phyloP scores from a whole-genome alignment of 1,140 invertebrate genomes.

The Artemia franciscana region DNA sequence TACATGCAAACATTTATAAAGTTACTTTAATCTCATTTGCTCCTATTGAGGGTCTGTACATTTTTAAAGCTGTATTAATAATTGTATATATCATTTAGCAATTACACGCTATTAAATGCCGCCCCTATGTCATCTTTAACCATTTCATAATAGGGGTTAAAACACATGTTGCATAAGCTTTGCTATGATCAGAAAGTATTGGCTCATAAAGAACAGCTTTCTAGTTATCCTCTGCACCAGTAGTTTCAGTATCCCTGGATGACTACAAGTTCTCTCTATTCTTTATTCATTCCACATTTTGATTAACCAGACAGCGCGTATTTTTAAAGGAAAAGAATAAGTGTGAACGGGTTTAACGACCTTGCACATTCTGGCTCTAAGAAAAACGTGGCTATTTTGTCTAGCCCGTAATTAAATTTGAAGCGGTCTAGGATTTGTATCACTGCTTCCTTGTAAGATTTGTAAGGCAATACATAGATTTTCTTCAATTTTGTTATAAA shows the following conservation, averaged over 20 bases:
- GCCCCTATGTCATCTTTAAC: too few relatives aligned
- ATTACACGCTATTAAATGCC: too few relatives aligned
- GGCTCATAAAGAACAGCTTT: background rate
- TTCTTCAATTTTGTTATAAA: background rate
- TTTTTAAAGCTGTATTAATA: too few relatives aligned
- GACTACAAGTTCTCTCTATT: background rate
- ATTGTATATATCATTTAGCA: too few relatives aligned
- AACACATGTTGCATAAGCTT: background rate
- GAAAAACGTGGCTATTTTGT: background rate
- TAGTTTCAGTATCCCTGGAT: background rate
- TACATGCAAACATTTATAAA: too few relatives aligned
- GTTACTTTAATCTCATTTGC: too few relatives aligned
- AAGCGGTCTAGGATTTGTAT: slow-evolving; percentile 1
- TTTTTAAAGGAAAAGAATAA: background rate
- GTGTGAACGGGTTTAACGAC: background rate
- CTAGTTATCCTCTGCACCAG: background rate
- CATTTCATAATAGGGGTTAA: slow-evolving; percentile 1
- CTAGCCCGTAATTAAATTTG: background rate
- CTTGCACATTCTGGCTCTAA: background rate
- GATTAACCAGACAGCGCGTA: background rate
- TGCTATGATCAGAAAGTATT: background rate
- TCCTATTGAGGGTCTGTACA: too few relatives aligned
- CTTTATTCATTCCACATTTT: background rate
- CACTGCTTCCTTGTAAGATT: slow-evolving; percentile 5
- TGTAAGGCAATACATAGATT: background rate